These are phyloP conservation scores for Rhopalosiphum nymphaeae DNA, from an alignment of 2,888 invertebrate genomes.

Conservation along the genomic window DNA sequence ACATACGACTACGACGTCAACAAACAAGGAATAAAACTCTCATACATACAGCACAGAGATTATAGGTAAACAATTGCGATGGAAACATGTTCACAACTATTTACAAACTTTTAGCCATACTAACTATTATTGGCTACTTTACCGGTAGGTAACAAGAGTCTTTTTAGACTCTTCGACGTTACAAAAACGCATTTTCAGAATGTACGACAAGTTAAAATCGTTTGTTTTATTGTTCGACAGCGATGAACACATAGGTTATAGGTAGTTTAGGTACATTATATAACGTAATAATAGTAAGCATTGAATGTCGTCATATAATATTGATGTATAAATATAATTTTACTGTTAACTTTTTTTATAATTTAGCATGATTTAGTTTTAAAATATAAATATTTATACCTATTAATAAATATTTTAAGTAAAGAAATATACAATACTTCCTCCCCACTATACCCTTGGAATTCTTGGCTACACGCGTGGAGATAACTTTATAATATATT, in stretches of 20 bases:
- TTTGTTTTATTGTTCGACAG: background rate
- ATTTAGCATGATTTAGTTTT: too few relatives aligned
- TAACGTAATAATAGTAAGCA: too few relatives aligned
- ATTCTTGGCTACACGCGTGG: too few relatives aligned
- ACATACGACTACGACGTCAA: background rate
- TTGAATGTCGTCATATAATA: too few relatives aligned
- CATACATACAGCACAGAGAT: background rate
- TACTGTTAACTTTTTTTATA: too few relatives aligned
- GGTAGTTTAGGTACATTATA: too few relatives aligned
- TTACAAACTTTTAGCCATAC: background rate
- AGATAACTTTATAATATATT: too few relatives aligned
- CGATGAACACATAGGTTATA: background rate
- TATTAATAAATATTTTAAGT: too few relatives aligned
- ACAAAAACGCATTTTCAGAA: background rate
- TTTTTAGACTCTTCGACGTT: background rate
- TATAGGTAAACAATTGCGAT: background rate
- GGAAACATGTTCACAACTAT: background rate
- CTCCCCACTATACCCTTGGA: too few relatives aligned
- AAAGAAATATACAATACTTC: too few relatives aligned
- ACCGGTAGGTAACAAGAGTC: background rate
- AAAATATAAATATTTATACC: too few relatives aligned
- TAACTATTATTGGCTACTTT: background rate
- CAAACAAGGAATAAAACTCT: background rate
- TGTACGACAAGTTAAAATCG: background rate
- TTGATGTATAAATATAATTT: too few relatives aligned